Evolutionary conservation across 2,888 invertebrate genomes (phyloP).

Genomic region (Machimus atricapillus): DNA sequence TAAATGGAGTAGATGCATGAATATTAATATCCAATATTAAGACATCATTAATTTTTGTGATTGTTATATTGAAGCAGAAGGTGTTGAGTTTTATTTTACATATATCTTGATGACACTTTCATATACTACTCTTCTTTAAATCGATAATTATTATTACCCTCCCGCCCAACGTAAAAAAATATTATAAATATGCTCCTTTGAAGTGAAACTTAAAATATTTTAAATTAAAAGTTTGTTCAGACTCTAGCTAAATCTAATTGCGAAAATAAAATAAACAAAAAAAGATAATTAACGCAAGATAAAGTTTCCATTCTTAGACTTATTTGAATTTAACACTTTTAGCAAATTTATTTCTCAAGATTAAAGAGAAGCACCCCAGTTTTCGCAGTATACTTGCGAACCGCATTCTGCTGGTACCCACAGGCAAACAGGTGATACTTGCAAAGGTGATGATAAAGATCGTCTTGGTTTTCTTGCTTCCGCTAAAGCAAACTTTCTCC

Average conservation of each 20-base stretch:
- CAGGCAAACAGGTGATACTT: background rate
- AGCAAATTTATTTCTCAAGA: background rate
- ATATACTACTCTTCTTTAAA: too few species aligned
- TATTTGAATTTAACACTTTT: background rate
- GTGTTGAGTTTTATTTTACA: too few species aligned
- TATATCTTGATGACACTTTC: too few species aligned
- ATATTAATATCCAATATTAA: too few species aligned
- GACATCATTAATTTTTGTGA: too few species aligned
- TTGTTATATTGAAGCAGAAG: too few species aligned
- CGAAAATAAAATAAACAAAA: background rate
- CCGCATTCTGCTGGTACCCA: background rate
- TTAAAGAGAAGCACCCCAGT: background rate
- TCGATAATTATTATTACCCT: too few species aligned
- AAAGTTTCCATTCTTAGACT: background rate
- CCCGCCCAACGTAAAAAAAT: too few species aligned
- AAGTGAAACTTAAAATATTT: background rate
- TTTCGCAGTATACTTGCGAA: background rate
- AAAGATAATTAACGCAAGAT: background rate
- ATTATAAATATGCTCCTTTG: too few species aligned
- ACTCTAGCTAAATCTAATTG: background rate
- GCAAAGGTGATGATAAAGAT: background rate
- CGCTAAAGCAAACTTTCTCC: background rate
- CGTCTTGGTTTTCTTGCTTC: background rate
- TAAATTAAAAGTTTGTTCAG: background rate
- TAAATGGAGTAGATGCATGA: too few species aligned